These are phyloP conservation scores for Scaptomyza cyrtandrae DNA, from an alignment of 2,888 invertebrate species.

Conservation along the genomic window DNA sequence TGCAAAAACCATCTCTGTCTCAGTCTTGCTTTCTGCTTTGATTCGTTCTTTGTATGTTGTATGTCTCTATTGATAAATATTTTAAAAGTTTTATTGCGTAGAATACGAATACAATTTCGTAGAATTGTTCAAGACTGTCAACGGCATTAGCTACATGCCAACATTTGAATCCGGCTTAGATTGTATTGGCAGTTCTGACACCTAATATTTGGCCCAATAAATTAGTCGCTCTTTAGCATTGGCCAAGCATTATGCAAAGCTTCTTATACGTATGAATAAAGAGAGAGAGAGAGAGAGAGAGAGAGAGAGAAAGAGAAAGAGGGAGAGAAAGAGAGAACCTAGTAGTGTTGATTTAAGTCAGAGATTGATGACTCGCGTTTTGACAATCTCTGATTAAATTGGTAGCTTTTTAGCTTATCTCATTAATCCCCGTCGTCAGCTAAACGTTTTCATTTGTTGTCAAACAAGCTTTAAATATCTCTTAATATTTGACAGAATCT, in stretches of 20 bases:
- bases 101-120: conserved; percentile 22
- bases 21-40: background rate
- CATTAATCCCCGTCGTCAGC: background rate
- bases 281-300: background rate
- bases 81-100: conserved; percentile 31
- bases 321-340: background rate
- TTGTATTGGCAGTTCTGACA: conserved; percentile 50
- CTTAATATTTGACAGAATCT: background rate
- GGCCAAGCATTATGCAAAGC: conserved; percentile 61
- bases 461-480: background rate
- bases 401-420: conserved; percentile 7
- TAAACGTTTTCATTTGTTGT: background rate
- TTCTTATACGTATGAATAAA: conserved; percentile 9
- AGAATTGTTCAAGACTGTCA: conserved; percentile 16
- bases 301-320: background rate
- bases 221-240: conserved; percentile 58
- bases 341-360: background rate
- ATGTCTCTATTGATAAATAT: conserved; percentile 55
- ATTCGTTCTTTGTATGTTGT: background rate
- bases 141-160: conserved; percentile 47
- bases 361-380: conserved; percentile 31
- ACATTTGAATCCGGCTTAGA: conserved; percentile 15
- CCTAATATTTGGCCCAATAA: conserved; percentile 63
- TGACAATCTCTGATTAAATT: conserved; percentile 9
- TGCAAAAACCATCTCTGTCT: conserved; percentile 31